Evolutionary conservation across 2,113 vertebrate species (phyloP), one percentile per base, ranked within the genome.

Genomic region (Genyomyrus donnyi): DNA sequence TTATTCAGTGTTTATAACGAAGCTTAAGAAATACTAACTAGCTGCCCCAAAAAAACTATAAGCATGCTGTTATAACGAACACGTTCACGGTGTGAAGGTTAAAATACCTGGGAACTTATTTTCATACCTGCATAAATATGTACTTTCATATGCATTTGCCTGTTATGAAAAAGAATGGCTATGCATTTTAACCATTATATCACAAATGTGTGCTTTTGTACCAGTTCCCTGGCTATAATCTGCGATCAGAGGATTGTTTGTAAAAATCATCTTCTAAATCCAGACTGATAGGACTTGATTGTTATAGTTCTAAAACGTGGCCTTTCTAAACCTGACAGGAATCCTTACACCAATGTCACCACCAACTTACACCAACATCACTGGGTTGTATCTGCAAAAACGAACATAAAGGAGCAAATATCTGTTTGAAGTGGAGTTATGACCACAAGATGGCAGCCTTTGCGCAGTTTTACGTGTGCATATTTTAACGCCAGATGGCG

Each of bases 401-500:
- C 19, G 17, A 7, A 39, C 35, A 42, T 6, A 2, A 80, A 80
- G 13, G 35, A 80, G 35, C 35, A 80, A 80, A 19, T 42, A 80
- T n/a, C 27, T 80, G 74, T 80, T 80, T 7, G 5, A 13, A 70
- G 13, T 17, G 35, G 35, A 80, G 74, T 80, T 42, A 39, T 19
- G n/a, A 45, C 88, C 88, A 89, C 45, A 49, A 89, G 88, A 58
- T 89, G 88, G 62, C 88, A 80, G 62, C 46, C 46, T 42, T 9
- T 77, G 62, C 46, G 46, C 62, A 80, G 46, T 49, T 35, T 77
- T 66, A 58, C 46, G 2, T 35, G 15, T 21, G 35, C 31, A n/a
- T 42, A 45, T 88, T 66, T 21, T 45, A 39, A 80, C 83, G 24
- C 35, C 53, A 42, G 56, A n/a, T 45, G 31, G 56, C 35, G 58